Evolutionary conservation across 2,888 invertebrate species (phyloP), one percentile per base, ranked within the genome.

Genomic region (Fragum whitleyi): DNA sequence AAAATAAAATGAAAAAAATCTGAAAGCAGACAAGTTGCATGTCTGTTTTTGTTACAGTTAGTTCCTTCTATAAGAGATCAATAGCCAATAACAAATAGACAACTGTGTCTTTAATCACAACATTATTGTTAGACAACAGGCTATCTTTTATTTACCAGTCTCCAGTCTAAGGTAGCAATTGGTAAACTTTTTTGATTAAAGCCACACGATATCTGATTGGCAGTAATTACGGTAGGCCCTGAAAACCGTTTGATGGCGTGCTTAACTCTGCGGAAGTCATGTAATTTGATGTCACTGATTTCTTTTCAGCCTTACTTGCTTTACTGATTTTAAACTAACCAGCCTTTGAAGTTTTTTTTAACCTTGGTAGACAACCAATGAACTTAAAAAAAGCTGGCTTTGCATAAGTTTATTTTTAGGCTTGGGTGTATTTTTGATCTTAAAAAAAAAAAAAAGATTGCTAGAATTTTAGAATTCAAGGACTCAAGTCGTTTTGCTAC

Each of bases 121-220:
- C 7, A 9, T 47, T 47, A 47, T 47, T 47, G n/a, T 47, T n/a
- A 47, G 47, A 47, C 47, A 47, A 47, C 47, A 47, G 47, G 19
- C 47, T 19, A 47, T 47, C 19, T 47, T 47, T 47, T 47, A 47
- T 47, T 47, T 47, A 47, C 47, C 47, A 47, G 47, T 9, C 47
- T 14, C n/a, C n/a, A 47, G 5, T 47, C 16, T 47, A 47, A 47
- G 47, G 47, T 47, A 47, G 47, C 47, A 61, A 61, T 61, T 61
- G 61, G 61, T 32, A 57, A 61, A n/a, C 42, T 21, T 68, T 68
- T 68, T 51, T 68, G 42, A 68, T 68, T 68, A 68, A 47, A 29
- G 28, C 47, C 39, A 51, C 68, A 68, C 68, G 53, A 51, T 19
- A 68, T 68, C 14, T 51, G 68, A 68, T 51, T 42, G 68, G 42